phyloP scores from a whole-genome alignment of 2,113 vertebrate genomes.

The Equus przewalskii region DNA sequence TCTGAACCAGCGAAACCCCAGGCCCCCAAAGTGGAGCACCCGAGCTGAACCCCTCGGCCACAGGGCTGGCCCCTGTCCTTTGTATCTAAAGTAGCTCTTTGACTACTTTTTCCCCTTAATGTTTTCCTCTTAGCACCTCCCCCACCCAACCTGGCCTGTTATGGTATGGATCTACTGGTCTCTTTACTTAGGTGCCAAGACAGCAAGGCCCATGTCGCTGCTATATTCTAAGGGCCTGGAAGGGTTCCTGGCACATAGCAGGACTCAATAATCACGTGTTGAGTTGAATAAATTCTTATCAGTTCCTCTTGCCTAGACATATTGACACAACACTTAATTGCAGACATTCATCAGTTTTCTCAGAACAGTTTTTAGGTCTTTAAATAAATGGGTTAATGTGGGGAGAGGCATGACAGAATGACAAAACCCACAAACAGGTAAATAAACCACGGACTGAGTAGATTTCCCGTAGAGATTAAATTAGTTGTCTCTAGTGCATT shows the following conservation, averaged over 20 bases:
- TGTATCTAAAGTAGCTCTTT: background rate
- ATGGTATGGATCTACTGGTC: background rate
- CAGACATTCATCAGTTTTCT: background rate
- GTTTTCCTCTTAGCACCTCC: background rate
- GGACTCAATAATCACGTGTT: background rate
- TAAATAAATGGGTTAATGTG: background rate
- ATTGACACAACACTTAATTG: background rate
- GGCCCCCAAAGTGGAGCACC: too few species aligned
- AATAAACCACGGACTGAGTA: background rate
- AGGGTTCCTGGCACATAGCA: background rate
- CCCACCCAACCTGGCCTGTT: background rate
- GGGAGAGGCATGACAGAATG: background rate
- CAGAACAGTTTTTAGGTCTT: background rate
- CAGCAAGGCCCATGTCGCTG: background rate
- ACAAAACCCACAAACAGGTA: background rate
- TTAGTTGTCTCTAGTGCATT: background rate
- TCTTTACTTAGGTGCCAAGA: background rate
- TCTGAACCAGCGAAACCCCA: too few species aligned
- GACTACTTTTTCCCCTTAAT: background rate
- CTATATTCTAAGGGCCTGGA: background rate
- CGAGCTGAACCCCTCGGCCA: too few species aligned
- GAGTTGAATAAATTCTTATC: background rate
- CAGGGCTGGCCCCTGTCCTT: background rate
- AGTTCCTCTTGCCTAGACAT: background rate
- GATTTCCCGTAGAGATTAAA: background rate